Conservation (phyloP, 1,140 invertebrate species). For the Drosophila bipectinata region DNA sequence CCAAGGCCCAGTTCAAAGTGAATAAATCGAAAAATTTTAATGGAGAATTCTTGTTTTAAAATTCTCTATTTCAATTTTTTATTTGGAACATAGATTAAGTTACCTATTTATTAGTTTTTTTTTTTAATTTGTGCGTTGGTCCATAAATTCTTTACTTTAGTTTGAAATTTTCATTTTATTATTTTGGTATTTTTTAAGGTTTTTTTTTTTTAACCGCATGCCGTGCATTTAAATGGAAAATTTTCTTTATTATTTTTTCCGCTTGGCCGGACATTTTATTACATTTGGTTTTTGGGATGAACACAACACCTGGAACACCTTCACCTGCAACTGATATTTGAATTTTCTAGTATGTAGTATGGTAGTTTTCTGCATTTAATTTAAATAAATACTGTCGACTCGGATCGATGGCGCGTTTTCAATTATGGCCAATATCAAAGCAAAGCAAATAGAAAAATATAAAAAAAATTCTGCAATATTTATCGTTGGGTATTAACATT, state of each 20-base stretch:
- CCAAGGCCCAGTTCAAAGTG: constrained; percentile 24
- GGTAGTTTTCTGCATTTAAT: constrained; percentile 35
- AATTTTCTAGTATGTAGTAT: constrained; percentile 3
- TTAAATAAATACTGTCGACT: constrained; percentile 37
- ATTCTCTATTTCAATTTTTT: constrained; percentile 38
- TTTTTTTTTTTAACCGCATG: constrained; percentile 3
- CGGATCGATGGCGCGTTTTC: constrained; percentile 32
- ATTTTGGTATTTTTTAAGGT: constrained; percentile 12
- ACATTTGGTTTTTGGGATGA: not conserved
- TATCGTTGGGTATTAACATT: constrained; percentile 16
- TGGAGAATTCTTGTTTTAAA: constrained; percentile 30
- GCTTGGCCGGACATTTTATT: constrained; percentile 6
- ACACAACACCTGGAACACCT: constrained; percentile 16
- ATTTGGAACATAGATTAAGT: constrained; percentile 25
- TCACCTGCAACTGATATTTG: not conserved
- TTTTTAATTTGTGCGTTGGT: constrained; percentile 23
- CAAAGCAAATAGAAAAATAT: constrained; percentile 15
- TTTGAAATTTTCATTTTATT: constrained; percentile 3
- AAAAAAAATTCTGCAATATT: constrained; percentile 2
- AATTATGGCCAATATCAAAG: constrained; percentile 33
- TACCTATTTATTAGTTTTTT: constrained; percentile 33
- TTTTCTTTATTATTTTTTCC: constrained; percentile 24
- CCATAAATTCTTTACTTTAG: constrained; percentile 38
- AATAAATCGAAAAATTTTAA: constrained; percentile 36
- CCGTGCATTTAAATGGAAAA: constrained; percentile 51